Conservation (phyloP, 2,888 invertebrate genomes). For the Mamestra brassicae region DNA sequence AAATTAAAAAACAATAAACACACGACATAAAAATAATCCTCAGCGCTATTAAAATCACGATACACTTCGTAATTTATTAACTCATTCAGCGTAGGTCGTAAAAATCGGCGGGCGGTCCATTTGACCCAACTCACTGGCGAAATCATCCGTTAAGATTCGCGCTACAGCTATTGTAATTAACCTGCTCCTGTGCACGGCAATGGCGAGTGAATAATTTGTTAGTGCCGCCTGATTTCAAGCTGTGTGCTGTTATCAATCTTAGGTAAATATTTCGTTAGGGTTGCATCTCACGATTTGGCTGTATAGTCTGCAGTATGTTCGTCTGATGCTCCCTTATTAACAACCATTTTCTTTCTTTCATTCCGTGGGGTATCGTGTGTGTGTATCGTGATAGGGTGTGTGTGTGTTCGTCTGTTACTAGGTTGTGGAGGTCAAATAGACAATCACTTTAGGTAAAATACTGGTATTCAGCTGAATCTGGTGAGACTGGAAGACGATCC, state of each 20-base stretch:
- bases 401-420: too few species aligned
- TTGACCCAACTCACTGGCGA: constrained; percentile 77
- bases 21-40: constrained; percentile 40
- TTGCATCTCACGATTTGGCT: constrained; percentile 4
- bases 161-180: constrained; percentile 80
- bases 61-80: constrained; percentile 64
- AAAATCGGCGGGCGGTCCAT: constrained; percentile 68
- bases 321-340: not conserved
- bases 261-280: constrained; percentile 46
- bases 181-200: constrained; percentile 72
- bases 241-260: constrained; percentile 69
- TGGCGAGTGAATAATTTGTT: constrained; percentile 75
- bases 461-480: too few species aligned
- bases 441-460: too few species aligned
- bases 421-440: too few species aligned
- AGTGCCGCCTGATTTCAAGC: constrained; percentile 62
- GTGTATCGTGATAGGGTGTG: too few species aligned
- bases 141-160: constrained; percentile 79
- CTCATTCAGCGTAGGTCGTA: constrained; percentile 61
- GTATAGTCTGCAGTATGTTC: not conserved
- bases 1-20: constrained; percentile 38
- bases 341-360: not conserved
- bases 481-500: too few species aligned
- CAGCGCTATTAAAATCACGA: constrained; percentile 54
- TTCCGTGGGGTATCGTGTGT: too few species aligned